Evolutionary conservation across 2,113 vertebrate species (phyloP).

Genomic region (Egretta garzetta): DNA sequence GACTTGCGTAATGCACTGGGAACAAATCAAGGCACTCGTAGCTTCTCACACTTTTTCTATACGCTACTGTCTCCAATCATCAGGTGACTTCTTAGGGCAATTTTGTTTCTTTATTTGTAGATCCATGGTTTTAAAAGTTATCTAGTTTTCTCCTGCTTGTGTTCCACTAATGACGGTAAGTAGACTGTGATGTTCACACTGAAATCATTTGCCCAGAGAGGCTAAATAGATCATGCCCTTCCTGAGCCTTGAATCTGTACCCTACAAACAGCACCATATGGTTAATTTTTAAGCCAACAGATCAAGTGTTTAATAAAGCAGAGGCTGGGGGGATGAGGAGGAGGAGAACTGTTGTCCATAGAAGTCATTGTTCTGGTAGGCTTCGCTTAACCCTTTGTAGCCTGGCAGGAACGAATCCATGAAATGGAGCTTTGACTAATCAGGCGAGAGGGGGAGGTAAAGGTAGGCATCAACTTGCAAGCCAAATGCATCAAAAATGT

Average conservation of each 20-base stretch:
- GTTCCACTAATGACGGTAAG: background rate
- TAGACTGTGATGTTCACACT: conserved; percentile 50
- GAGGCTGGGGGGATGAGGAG: conserved; percentile 60
- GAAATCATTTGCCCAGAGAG: conserved; percentile 58
- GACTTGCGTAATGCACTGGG: background rate
- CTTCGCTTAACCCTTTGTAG: background rate
- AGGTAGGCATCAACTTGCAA: background rate
- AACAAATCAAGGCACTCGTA: background rate
- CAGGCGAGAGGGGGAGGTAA: background rate
- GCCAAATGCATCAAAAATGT: background rate
- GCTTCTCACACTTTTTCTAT: background rate
- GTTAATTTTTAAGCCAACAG: conserved; percentile 78
- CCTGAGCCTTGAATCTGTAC: conserved; percentile 67
- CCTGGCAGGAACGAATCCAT: fast-evolving
- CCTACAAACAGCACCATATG: conserved; percentile 73
- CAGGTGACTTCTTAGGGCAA: background rate
- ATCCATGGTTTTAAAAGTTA: background rate
- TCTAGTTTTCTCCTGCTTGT: background rate
- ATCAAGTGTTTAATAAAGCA: conserved; percentile 80
- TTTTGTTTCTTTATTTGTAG: background rate
- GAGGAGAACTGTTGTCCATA: background rate
- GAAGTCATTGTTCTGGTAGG: background rate
- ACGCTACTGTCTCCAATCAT: background rate
- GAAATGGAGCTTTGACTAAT: background rate
- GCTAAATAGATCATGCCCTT: conserved; percentile 70